Evolutionary conservation across 2,888 invertebrate genomes (phyloP).

Genomic region (Chrysotoxum bicinctum): DNA sequence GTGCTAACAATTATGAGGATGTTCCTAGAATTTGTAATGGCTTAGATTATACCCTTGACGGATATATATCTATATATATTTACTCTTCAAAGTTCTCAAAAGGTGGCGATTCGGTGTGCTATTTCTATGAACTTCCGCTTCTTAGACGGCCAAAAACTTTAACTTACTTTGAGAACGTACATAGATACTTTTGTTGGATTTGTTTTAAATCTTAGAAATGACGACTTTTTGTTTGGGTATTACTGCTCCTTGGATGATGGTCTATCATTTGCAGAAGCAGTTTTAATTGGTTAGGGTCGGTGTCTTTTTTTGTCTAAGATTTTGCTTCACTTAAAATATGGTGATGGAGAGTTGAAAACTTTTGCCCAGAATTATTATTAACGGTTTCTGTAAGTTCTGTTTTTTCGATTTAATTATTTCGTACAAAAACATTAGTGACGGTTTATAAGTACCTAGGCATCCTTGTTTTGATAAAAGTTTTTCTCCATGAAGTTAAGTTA

Average conservation of each 20-base stretch:
- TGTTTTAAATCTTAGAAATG: background rate
- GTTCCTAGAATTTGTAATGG: background rate
- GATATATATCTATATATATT: background rate
- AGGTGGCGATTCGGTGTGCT: slow-evolving; percentile 15
- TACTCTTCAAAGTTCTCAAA: background rate
- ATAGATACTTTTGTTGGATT: background rate
- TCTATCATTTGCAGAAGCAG: background rate
- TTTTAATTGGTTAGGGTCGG: background rate
- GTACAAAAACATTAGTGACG: background rate
- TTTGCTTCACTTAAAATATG: background rate
- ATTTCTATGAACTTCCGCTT: background rate
- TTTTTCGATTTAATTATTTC: background rate
- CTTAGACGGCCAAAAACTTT: background rate
- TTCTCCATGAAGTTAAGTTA: background rate
- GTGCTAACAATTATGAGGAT: slow-evolving; percentile 5
- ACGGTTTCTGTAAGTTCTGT: background rate
- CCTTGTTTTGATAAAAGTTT: background rate
- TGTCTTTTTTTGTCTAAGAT: background rate
- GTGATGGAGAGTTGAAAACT: background rate
- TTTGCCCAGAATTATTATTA: background rate
- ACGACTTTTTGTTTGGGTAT: background rate
- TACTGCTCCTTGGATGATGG: background rate
- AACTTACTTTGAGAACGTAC: background rate
- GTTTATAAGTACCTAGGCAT: background rate
- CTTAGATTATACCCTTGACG: background rate